Conservation (phyloP, 2,797 vertebrate genomes). For the Danio choprae region DNA sequence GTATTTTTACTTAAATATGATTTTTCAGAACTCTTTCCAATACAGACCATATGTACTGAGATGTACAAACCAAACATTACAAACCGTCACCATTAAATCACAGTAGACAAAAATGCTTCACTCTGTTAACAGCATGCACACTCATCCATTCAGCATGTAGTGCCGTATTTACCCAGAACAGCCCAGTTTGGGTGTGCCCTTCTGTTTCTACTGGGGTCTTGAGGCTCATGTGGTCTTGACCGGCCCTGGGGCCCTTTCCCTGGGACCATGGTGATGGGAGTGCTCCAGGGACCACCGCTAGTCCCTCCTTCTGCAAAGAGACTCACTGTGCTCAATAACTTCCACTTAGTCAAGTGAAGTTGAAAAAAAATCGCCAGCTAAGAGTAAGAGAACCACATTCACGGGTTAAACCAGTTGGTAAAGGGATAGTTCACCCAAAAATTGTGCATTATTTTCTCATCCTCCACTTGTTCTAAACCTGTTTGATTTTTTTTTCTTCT, state of each 20-base stretch:
- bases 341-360: slow-evolving; percentile 2
- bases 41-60: background rate
- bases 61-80: background rate
- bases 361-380: slow-evolving; percentile 12
- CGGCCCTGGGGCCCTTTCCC: slow-evolving; percentile 65
- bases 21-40: no score
- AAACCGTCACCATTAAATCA: background rate
- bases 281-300: slow-evolving; percentile 68
- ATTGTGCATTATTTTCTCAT: no score
- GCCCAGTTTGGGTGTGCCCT: slow-evolving; percentile 82
- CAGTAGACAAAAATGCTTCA: slow-evolving; percentile 12
- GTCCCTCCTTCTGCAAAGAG: slow-evolving; percentile 78
- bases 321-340: slow-evolving; percentile 73
- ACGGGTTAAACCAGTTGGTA: background rate
- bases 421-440: no score
- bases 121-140: slow-evolving; percentile 33
- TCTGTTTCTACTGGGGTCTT: slow-evolving; percentile 81
- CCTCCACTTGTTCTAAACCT: no score
- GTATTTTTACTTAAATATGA: no score
- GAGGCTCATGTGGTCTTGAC: slow-evolving; percentile 63
- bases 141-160: slow-evolving; percentile 13
- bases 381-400: background rate
- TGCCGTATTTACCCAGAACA: slow-evolving; percentile 76
- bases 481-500: no score
- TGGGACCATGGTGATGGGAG: slow-evolving; percentile 66